Evolutionary conservation across 1,140 invertebrate genomes (phyloP).

Genomic region (Bactericera cockerelli): DNA sequence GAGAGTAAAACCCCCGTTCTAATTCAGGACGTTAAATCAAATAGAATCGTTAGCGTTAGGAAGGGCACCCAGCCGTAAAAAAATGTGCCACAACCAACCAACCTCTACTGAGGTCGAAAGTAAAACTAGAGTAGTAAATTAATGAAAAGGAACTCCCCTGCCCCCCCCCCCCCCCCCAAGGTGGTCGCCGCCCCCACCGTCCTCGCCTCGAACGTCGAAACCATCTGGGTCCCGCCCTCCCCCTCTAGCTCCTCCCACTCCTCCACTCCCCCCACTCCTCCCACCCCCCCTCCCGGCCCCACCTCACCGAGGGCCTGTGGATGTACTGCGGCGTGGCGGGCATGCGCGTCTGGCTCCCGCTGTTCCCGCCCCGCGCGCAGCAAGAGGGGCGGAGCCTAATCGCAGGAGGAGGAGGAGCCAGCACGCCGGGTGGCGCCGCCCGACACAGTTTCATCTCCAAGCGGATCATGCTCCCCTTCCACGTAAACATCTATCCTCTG

Average conservation of each 20-base stretch:
- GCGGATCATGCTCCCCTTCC: slow-evolving; percentile 95
- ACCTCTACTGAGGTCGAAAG: too few relatives aligned
- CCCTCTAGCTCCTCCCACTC: not conserved
- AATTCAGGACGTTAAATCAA: too few relatives aligned
- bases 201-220: slow-evolving; percentile 91
- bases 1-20: too few relatives aligned
- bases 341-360: slow-evolving; percentile 93
- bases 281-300: slow-evolving; percentile 72
- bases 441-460: slow-evolving; percentile 86
- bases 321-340: slow-evolving; percentile 90
- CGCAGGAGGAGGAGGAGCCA: too few relatives aligned
- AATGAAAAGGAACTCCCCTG: too few relatives aligned
- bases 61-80: too few relatives aligned
- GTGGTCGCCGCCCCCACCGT: slow-evolving; percentile 74
- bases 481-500: slow-evolving; percentile 88
- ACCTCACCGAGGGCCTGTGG: slow-evolving; percentile 91
- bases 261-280: slow-evolving; percentile 36
- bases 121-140: too few relatives aligned
- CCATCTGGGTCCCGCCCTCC: slow-evolving; percentile 82
- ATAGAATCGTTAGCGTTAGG: too few relatives aligned
- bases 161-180: too few relatives aligned
- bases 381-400: too few relatives aligned
- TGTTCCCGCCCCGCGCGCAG: slow-evolving; percentile 67
- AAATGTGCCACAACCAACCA: too few relatives aligned
- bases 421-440: slow-evolving; percentile 22